Percentiles rank a stretch among this genome's conserved stretches.
These are phyloP conservation scores for Pterostichus madidus DNA, from an alignment of 2,888 invertebrate genomes.

Conservation along the genomic window DNA sequence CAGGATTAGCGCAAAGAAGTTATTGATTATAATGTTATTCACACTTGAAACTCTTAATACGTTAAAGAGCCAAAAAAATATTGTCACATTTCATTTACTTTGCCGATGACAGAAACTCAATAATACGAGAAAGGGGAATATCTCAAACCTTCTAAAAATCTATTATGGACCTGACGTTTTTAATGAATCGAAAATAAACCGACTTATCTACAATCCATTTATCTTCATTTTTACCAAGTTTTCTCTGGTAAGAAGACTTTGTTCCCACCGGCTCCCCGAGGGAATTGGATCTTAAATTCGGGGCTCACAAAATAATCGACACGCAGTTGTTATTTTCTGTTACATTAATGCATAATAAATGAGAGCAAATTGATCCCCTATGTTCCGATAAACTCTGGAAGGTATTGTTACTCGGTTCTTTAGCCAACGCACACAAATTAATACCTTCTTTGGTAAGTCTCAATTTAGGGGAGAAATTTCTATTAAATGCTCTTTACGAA, in stretches of 20 bases:
- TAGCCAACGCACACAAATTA: slow-evolving; percentile 8
- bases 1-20: background rate
- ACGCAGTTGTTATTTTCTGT: slow-evolving; percentile 31
- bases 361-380: slow-evolving; percentile 33
- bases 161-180: slow-evolving; percentile 58
- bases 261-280: background rate
- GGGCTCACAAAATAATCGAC: slow-evolving; percentile 41
- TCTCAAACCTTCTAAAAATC: slow-evolving; percentile 54
- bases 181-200: slow-evolving; percentile 62
- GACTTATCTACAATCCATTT: slow-evolving; percentile 52
- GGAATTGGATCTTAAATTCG: slow-evolving; percentile 25
- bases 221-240: slow-evolving; percentile 59
- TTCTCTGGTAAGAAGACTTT: slow-evolving; percentile 2
- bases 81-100: slow-evolving; percentile 52
- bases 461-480: background rate
- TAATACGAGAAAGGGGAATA: slow-evolving; percentile 50
- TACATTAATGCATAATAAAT: slow-evolving; percentile 54
- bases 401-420: background rate
- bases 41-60: slow-evolving; percentile 50
- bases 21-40: slow-evolving; percentile 30
- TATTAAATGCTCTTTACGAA: too few species aligned
- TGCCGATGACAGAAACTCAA: slow-evolving; percentile 56
- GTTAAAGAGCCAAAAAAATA: slow-evolving; percentile 55
- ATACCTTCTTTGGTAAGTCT: background rate
- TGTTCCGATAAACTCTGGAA: background rate